Evolutionary conservation across 2,888 invertebrate genomes (phyloP), one percentile per base, ranked within the genome.

Genomic region (Sarcophaga variegata): DNA sequence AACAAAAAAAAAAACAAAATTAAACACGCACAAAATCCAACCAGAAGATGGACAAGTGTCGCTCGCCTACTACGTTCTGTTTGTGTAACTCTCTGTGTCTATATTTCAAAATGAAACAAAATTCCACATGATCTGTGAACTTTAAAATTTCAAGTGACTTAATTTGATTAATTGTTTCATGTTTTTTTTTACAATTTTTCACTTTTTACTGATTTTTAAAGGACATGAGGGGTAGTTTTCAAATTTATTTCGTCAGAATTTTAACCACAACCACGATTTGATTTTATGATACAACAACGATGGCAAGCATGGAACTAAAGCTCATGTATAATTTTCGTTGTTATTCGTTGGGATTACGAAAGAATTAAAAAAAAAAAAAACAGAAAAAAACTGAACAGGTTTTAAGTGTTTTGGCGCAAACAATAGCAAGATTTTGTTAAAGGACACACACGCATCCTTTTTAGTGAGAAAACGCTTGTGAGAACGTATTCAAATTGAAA

Each of bases 121-220:
- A 62, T 78, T 78, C n/a, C 64, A 63, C 22, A 17, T 81, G 81
- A 59, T 77, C 66, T 81, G 64, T 14, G 27, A 87, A 84, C 71
- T 84, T 87, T 84, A 71, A 87, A 87, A 79, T 84, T 84, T 84
- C 87, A 78, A 84, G 87, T 87, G 87, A 70, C 78, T 87, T 87
- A 87, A 87, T 87, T 87, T 87, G 87, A 87, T 87, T 87, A 87
- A 87, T 87, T 84, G 87, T 84, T 71, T 66, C 69, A 78, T 62
- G 77, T 37, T 37, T 37, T 37, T 54, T 54, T 54, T 4, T 1
- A 14, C 54, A 54, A 54, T 14, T 70, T 83, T 78, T 75, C 60
- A 62, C 22, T 84, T 64, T 45, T 66, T 71, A 27, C 20, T 66
- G 47, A 45, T 64, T 75, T 69, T 37, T 59, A 37, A 71, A 75